phyloP scores from a whole-genome alignment of 2,888 invertebrate genomes.

The Latrodectus elegans region DNA sequence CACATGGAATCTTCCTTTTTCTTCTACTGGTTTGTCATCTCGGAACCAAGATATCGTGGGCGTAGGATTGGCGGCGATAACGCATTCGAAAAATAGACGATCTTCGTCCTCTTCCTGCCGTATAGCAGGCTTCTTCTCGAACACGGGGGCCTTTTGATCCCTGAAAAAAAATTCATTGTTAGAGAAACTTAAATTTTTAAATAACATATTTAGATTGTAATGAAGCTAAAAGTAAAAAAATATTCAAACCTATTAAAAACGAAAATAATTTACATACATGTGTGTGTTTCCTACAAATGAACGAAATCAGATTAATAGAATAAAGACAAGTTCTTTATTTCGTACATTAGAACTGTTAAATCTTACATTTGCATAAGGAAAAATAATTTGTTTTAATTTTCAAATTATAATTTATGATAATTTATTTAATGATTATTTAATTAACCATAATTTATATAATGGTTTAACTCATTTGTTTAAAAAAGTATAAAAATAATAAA shows the following conservation, averaged over 20 bases:
- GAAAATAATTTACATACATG: too few relatives aligned
- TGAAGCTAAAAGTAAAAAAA: too few relatives aligned
- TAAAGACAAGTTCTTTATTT: too few relatives aligned
- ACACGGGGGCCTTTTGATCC: slow-evolving; percentile 97
- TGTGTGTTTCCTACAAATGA: too few relatives aligned
- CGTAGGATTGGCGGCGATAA: slow-evolving; percentile 92
- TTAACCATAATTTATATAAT: not conserved
- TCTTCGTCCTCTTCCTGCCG: slow-evolving; percentile 93
- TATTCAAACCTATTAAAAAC: too few relatives aligned
- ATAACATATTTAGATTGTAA: too few relatives aligned
- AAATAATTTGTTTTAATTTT: not conserved
- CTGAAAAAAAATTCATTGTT: not conserved
- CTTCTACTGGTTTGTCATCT: slow-evolving; percentile 83
- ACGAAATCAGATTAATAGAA: too few relatives aligned
- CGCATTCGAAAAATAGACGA: slow-evolving; percentile 93
- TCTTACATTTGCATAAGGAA: not conserved
- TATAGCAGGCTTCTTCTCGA: slow-evolving; percentile 97
- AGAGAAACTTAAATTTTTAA: too few relatives aligned
- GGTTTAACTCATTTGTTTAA: not conserved
- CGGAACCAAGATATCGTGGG: slow-evolving; percentile 93
- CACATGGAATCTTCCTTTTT: slow-evolving; percentile 89
- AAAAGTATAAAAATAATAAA: not conserved
- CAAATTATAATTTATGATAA: not conserved
- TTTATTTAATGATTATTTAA: not conserved
- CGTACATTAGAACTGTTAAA: not conserved